Conservation (phyloP, 2,113 vertebrate species). For the Elanoides forficatus region DNA sequence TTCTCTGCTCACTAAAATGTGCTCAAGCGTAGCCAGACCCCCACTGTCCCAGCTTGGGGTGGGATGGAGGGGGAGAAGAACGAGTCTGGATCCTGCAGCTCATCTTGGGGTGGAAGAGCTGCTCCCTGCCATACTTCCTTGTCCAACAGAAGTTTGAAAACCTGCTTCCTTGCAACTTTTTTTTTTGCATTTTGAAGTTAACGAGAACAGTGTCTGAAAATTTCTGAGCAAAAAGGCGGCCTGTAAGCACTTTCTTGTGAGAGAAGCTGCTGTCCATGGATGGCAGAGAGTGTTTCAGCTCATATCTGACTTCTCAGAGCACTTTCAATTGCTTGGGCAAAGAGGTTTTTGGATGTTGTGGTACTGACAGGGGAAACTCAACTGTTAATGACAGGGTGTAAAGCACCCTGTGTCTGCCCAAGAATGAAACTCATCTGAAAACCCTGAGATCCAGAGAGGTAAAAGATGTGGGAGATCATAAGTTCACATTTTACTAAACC, state of each 20-base stretch:
- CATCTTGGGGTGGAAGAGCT: background rate
- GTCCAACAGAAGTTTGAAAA: background rate
- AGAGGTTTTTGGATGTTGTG: background rate
- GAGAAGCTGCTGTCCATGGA: rapidly evolving
- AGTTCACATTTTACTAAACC: background rate
- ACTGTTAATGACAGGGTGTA: background rate
- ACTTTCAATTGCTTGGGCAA: background rate
- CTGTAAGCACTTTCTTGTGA: background rate
- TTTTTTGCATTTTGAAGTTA: background rate
- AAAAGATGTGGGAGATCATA: background rate
- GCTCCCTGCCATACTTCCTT: background rate
- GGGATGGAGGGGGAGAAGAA: background rate
- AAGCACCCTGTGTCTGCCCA: background rate
- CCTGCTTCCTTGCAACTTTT: background rate
- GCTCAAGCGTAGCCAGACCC: background rate
- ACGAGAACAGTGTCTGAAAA: background rate
- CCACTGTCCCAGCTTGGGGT: background rate
- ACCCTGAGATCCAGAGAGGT: background rate
- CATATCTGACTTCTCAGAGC: background rate
- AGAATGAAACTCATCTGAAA: background rate
- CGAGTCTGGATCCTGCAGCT: background rate
- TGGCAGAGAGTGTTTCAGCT: background rate
- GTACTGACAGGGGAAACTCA: background rate
- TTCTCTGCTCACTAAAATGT: slow-evolving; percentile 32
- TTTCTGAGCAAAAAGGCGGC: background rate